Evolutionary conservation across 92 coral and sea anemone species (phyloP).

Genomic region (Palythoa grandis): DNA sequence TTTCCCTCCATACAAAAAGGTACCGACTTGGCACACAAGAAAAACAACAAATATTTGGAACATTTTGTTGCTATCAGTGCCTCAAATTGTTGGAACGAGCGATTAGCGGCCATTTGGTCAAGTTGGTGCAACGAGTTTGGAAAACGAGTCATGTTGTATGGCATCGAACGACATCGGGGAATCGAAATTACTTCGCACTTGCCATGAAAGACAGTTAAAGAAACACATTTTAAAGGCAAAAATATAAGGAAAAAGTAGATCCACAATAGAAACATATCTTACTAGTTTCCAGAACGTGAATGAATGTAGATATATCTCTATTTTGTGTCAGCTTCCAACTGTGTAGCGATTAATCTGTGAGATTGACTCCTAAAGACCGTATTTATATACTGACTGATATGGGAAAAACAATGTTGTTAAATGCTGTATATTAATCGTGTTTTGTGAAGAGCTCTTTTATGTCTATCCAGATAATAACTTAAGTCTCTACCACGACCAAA

Average conservation of each 20-base stretch:
- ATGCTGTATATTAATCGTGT: too few relatives aligned
- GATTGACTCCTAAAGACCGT: too few relatives aligned
- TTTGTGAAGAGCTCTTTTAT: too few relatives aligned
- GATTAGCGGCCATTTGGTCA: conserved; percentile 56
- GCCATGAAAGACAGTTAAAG: conserved; percentile 9
- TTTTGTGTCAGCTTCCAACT: too few relatives aligned
- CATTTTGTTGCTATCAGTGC: conserved; percentile 69
- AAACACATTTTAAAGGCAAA: not conserved
- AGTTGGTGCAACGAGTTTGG: conserved; percentile 69
- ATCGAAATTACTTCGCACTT: conserved; percentile 70
- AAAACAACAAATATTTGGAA: conserved; percentile 71
- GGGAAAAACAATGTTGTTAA: too few relatives aligned
- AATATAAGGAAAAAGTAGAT: not conserved
- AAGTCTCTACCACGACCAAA: too few relatives aligned
- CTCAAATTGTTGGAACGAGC: conserved; percentile 45
- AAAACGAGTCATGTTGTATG: conserved; percentile 82
- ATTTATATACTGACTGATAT: too few relatives aligned
- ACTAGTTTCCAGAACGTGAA: not conserved
- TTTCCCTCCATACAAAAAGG: conserved; percentile 70
- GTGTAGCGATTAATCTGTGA: too few relatives aligned
- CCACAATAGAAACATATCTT: not conserved
- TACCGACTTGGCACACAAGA: conserved; percentile 75
- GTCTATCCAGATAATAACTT: too few relatives aligned
- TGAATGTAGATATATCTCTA: too few relatives aligned
- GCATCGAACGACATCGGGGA: conserved; percentile 68